These are phyloP conservation scores for Loriculus beryllinus DNA, from an alignment of 2,797 vertebrate species.

Conservation along the genomic window DNA sequence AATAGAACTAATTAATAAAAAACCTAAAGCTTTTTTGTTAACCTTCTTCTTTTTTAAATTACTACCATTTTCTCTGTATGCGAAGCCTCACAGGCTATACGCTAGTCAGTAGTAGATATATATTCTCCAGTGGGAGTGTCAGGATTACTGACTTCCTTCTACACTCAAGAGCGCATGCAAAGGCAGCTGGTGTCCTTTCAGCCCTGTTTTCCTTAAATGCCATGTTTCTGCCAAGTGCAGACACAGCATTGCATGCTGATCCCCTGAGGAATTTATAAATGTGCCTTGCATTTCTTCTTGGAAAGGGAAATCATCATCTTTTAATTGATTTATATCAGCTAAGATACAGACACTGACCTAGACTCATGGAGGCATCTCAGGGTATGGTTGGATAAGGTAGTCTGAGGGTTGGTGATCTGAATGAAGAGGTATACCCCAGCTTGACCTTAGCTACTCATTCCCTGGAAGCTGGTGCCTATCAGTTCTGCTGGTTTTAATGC, in stretches of 20 bases:
- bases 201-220: background rate
- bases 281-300: background rate
- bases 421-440: background rate
- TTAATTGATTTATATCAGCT: background rate
- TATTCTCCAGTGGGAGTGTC: background rate
- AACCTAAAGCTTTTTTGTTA: background rate
- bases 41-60: background rate
- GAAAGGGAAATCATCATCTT: background rate
- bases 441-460: background rate
- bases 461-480: background rate
- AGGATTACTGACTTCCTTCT: background rate
- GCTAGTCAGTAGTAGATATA: background rate
- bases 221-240: background rate
- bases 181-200: background rate
- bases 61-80: background rate
- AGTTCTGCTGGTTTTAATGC: background rate
- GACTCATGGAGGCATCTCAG: background rate
- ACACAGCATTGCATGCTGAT: fast-evolving
- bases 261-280: background rate
- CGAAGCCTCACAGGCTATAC: background rate
- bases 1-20: background rate
- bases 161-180: background rate
- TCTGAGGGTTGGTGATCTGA: background rate
- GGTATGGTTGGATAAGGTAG: background rate
- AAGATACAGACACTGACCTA: background rate